Conservation (phyloP, 2,888 invertebrate species). For the Dermolepida albohirtum region DNA sequence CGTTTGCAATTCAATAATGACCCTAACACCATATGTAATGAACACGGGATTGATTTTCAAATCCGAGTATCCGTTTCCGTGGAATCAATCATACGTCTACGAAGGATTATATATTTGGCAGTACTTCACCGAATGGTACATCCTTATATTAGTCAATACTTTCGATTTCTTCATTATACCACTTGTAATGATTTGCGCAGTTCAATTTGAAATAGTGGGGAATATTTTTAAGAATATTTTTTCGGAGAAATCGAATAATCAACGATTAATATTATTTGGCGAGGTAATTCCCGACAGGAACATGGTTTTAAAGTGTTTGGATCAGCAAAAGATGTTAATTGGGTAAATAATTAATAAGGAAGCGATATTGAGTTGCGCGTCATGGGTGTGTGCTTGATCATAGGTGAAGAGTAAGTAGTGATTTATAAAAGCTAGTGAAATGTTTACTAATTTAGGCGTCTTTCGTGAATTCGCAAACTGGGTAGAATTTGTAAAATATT, state of each 20-base stretch:
- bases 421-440: too few species aligned
- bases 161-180: constrained; percentile 40
- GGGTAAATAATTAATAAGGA: constrained; percentile 31
- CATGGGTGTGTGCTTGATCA: too few species aligned
- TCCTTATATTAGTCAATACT: constrained; percentile 20
- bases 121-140: constrained; percentile 42
- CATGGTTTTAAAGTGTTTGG: constrained; percentile 44
- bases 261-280: constrained; percentile 28
- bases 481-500: too few species aligned
- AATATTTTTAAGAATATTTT: constrained; percentile 42
- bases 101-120: constrained; percentile 48
- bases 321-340: constrained; percentile 47
- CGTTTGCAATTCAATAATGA: constrained; percentile 24
- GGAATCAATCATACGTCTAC: constrained; percentile 42
- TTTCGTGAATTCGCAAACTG: too few species aligned
- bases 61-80: constrained; percentile 46
- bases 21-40: constrained; percentile 13
- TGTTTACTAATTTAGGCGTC: too few species aligned
- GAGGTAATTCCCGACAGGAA: constrained; percentile 29
- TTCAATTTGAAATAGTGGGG: constrained; percentile 43
- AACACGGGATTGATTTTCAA: constrained; percentile 31
- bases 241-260: not conserved
- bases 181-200: constrained; percentile 26
- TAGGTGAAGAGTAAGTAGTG: too few species aligned
- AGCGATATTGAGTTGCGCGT: too few species aligned